Percentiles rank a stretch among this genome's conserved stretches.
Evolutionary conservation across 2,888 invertebrate species (phyloP).

Genomic region (Microplitis manilae): DNA sequence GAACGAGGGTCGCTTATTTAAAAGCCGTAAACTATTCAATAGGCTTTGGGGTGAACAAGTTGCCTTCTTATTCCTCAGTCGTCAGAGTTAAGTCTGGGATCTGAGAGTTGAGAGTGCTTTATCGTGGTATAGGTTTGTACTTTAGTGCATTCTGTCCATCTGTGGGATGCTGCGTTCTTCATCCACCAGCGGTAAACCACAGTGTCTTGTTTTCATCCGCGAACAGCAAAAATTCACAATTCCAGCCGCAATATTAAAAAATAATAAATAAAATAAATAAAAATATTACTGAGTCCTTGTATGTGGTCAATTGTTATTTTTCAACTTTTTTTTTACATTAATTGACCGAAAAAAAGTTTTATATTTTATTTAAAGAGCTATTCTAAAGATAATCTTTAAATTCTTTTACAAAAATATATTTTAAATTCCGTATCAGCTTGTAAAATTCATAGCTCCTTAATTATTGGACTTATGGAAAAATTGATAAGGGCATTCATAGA

Average conservation of each 20-base stretch:
- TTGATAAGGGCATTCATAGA: no score
- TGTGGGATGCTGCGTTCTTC: not conserved
- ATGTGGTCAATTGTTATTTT: slow-evolving; percentile 9
- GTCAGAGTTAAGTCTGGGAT: no score
- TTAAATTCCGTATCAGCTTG: no score
- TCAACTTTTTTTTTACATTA: not conserved
- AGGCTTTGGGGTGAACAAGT: slow-evolving; percentile 48
- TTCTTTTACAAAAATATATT: no score
- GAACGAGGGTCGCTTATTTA: slow-evolving; percentile 68
- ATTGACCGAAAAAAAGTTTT: slow-evolving; percentile 25
- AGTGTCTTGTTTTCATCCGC: slow-evolving; percentile 27
- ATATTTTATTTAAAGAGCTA: no score
- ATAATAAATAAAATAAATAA: slow-evolving; percentile 7
- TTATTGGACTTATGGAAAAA: no score
- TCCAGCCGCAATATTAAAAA: slow-evolving; percentile 21
- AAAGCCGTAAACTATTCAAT: slow-evolving; percentile 70
- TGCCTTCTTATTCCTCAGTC: slow-evolving; percentile 9
- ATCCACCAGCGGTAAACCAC: slow-evolving; percentile 8
- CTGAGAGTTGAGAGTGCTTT: no score
- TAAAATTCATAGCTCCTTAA: no score
- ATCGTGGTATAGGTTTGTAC: no score
- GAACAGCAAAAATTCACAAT: slow-evolving; percentile 22
- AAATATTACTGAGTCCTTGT: slow-evolving; percentile 8
- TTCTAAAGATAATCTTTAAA: no score
- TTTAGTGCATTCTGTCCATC: not conserved